These are phyloP conservation scores for Pterostichus madidus DNA, from an alignment of 2,888 invertebrate genomes.

Conservation along the genomic window DNA sequence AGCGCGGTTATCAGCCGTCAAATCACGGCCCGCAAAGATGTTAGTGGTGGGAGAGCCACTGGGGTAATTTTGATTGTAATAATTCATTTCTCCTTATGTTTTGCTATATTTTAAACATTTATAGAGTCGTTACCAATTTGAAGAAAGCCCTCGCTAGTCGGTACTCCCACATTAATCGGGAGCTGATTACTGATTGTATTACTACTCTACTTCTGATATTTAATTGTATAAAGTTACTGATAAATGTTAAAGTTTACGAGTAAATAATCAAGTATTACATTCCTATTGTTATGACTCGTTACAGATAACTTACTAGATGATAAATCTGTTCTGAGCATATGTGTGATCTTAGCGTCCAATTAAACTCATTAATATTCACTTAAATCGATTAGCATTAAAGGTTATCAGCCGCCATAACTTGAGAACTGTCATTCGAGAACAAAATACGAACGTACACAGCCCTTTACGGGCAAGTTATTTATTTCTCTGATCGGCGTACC, in stretches of 20 bases:
- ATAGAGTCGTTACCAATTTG: too few species aligned
- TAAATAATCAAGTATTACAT: constrained; percentile 19
- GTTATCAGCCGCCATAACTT: constrained; percentile 48
- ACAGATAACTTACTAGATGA: constrained; percentile 9
- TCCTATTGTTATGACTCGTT: constrained; percentile 23
- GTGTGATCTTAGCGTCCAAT: constrained; percentile 44
- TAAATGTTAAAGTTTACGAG: neutral
- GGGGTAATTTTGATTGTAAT: too few species aligned
- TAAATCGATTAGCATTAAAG: constrained; percentile 57
- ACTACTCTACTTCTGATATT: too few species aligned
- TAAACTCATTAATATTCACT: constrained; percentile 60
- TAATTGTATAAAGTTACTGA: too few species aligned
- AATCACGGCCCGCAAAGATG: too few species aligned
- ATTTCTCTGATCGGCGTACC: neutral
- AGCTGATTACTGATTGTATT: too few species aligned
- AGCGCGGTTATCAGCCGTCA: too few species aligned
- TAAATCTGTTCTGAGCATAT: constrained; percentile 8
- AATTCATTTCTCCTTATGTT: too few species aligned
- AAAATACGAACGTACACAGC: constrained; percentile 34
- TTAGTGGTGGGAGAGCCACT: too few species aligned
- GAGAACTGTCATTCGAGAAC: constrained; percentile 49
- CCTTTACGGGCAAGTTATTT: constrained; percentile 17
- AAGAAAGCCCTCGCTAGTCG: too few species aligned
- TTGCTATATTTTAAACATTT: too few species aligned
- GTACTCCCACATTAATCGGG: too few species aligned